A percentile compares a stretch with the other conserved stretches of the same genome.
phyloP scores from a whole-genome alignment of 2,797 vertebrate genomes.

The Esox lucius region DNA sequence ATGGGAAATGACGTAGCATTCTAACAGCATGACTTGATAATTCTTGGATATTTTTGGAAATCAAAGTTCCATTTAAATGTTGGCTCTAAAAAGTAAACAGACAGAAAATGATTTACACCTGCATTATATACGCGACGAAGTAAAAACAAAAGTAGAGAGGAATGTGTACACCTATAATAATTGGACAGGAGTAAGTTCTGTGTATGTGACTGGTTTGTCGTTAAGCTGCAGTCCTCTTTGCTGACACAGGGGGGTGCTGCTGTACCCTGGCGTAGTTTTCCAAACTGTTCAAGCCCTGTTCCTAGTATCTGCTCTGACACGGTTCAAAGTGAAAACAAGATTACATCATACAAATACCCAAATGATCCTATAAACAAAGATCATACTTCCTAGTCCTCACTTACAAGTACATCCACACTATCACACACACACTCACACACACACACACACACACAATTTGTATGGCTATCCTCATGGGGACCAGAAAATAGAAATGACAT shows the following conservation, averaged over 20 bases:
- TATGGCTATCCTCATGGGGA: no score
- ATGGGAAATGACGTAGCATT: no score
- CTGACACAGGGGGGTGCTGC: slow-evolving; percentile 61
- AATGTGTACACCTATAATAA: neutral
- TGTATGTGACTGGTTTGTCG: neutral
- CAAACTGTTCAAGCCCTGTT: neutral
- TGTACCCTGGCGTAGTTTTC: slow-evolving; percentile 25
- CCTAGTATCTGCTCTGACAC: neutral
- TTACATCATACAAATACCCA: slow-evolving; percentile 1
- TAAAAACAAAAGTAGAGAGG: neutral
- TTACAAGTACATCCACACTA: neutral
- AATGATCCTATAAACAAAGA: neutral
- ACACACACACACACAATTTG: neutral
- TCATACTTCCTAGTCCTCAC: slow-evolving; percentile 2
- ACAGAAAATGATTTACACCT: neutral
- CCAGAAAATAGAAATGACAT: no score
- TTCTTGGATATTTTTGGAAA: neutral
- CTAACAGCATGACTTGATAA: neutral
- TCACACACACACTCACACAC: no score
- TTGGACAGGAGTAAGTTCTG: neutral
- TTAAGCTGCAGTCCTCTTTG: slow-evolving; percentile 44
- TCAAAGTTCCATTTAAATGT: neutral
- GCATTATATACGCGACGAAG: neutral
- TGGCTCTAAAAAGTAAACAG: neutral
- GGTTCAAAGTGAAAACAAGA: neutral